Percentiles rank a stretch among this genome's conserved stretches.
Conservation (phyloP, 2,888 invertebrate species). For the Ormia ochracea region DNA sequence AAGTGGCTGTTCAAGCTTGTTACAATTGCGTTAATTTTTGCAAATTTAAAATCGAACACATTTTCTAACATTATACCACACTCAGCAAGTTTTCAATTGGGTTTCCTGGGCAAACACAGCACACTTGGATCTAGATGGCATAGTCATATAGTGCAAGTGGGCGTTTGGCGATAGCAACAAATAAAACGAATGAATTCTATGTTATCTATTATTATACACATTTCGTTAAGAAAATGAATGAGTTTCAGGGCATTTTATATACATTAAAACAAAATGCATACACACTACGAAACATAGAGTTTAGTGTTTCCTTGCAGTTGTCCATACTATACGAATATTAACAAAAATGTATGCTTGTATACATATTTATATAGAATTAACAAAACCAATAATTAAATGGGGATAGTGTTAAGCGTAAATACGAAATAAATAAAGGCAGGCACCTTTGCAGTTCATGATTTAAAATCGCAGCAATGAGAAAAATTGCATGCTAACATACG, state of each 20-base stretch:
- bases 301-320: slow-evolving; percentile 57
- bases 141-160: slow-evolving; percentile 46
- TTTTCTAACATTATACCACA: slow-evolving; percentile 46
- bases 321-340: slow-evolving; percentile 38
- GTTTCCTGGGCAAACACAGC: neutral
- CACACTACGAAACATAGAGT: slow-evolving; percentile 18
- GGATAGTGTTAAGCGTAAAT: slow-evolving; percentile 8
- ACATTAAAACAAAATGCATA: slow-evolving; percentile 1
- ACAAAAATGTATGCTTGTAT: neutral
- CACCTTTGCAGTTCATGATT: neutral
- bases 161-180: slow-evolving; percentile 33
- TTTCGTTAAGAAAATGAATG: neutral
- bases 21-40: neutral
- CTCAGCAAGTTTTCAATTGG: slow-evolving; percentile 34
- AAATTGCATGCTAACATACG: slow-evolving; percentile 18
- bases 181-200: neutral
- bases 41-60: neutral
- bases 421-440: neutral
- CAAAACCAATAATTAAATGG: slow-evolving; percentile 26
- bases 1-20: slow-evolving; percentile 1
- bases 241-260: slow-evolving; percentile 13
- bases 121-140: neutral
- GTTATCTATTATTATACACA: slow-evolving; percentile 8
- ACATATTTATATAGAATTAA: slow-evolving; percentile 1
- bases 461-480: neutral